Evolutionary conservation across 2,888 invertebrate species (phyloP).

Genomic region (Drosophila acutilabella): DNA sequence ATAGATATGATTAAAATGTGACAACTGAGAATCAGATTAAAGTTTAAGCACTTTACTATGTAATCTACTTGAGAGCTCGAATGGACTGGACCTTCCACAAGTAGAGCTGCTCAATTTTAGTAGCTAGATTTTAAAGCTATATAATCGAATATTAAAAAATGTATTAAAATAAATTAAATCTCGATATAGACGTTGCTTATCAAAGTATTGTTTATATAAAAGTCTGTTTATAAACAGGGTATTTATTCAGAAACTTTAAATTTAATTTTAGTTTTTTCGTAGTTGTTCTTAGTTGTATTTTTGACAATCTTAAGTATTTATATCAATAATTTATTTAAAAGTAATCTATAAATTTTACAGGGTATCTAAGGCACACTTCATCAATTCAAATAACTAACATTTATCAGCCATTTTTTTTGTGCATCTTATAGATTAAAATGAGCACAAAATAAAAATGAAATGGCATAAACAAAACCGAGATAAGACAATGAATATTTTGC

Average conservation of each 20-base stretch:
- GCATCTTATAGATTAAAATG: neutral
- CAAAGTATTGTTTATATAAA: no score
- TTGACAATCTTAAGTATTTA: no score
- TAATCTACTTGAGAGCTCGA: constrained; percentile 2
- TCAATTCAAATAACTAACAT: neutral
- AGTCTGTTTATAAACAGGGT: no score
- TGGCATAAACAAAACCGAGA: neutral
- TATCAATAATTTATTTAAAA: neutral
- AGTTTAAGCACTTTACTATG: constrained; percentile 24
- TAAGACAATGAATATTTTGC: neutral
- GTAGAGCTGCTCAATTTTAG: no score
- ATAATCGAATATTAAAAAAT: no score
- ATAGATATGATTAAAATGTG: constrained; percentile 30
- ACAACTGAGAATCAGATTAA: constrained; percentile 20
- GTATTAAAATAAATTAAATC: no score
- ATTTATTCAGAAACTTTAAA: no score
- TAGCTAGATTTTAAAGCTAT: neutral
- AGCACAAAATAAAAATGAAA: neutral
- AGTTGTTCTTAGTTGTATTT: no score
- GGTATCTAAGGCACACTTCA: neutral
- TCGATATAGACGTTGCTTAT: no score
- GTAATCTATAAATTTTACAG: neutral
- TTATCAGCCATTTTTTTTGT: neutral
- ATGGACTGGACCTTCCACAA: neutral
- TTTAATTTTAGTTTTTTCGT: no score